Percentiles rank a stretch among this genome's conserved stretches.
Conservation (phyloP, 1,140 invertebrate genomes). For the Lasioglossum albipes region DNA sequence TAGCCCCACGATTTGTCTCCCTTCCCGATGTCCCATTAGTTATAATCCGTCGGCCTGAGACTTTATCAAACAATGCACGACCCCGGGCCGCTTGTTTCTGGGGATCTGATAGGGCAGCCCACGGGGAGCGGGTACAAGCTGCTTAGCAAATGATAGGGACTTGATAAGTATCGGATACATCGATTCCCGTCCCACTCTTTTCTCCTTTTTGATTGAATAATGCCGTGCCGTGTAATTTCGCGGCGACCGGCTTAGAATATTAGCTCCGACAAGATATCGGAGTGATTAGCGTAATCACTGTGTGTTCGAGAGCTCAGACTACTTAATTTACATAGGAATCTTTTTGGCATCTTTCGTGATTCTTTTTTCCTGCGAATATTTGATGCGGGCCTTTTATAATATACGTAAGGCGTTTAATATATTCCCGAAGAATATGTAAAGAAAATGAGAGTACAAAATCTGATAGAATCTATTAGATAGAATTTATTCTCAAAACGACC, state of each 20-base stretch:
- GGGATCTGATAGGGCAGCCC: conserved; percentile 11
- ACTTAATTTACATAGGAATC: too few relatives aligned
- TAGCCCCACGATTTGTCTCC: conserved; percentile 23
- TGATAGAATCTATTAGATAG: too few relatives aligned
- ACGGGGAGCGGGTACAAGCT: conserved; percentile 3
- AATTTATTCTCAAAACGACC: too few relatives aligned
- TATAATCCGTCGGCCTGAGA: conserved; percentile 36
- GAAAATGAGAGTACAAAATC: too few relatives aligned
- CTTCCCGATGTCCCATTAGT: conserved; percentile 34
- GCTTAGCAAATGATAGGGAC: conserved; percentile 34
- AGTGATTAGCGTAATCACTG: too few relatives aligned
- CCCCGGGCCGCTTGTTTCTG: conserved; percentile 1
- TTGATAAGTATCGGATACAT: conserved; percentile 5
- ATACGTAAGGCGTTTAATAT: too few relatives aligned
- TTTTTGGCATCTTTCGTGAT: too few relatives aligned
- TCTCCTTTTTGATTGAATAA: conserved; percentile 1
- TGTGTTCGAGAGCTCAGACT: too few relatives aligned
- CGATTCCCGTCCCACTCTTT: background rate
- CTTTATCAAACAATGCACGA: conserved; percentile 46
- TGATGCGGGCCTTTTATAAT: too few relatives aligned
- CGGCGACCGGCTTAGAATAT: background rate
- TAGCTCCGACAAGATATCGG: too few relatives aligned
- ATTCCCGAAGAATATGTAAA: too few relatives aligned
- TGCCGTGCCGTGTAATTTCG: background rate
- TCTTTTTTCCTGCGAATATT: too few relatives aligned